phyloP scores from a whole-genome alignment of 1,140 invertebrate species.

The Drosophila truncata region DNA sequence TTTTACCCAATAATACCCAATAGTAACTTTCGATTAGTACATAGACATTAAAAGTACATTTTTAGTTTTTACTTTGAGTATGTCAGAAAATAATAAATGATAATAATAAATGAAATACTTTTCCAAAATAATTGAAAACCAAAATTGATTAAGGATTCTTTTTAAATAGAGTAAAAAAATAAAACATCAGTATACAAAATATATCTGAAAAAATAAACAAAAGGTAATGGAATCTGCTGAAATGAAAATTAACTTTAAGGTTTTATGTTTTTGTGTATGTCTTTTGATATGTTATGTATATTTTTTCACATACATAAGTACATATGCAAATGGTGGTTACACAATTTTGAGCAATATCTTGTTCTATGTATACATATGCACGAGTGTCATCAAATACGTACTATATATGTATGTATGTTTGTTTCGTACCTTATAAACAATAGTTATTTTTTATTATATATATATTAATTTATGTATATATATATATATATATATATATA shows the following conservation, averaged over 20 bases:
- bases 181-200: background rate
- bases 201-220: no score
- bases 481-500: background rate
- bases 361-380: conserved; percentile 7
- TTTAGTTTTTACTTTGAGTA: conserved; percentile 5
- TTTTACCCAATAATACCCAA: conserved; percentile 61
- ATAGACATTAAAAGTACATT: conserved; percentile 32
- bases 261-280: conserved; percentile 16
- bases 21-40: conserved; percentile 65
- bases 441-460: background rate
- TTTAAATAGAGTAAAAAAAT: background rate
- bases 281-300: conserved; percentile 34
- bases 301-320: conserved; percentile 22
- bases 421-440: conserved; percentile 1
- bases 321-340: conserved; percentile 18
- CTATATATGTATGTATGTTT: background rate
- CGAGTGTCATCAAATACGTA: background rate
- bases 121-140: background rate
- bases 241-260: background rate
- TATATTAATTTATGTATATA: no score
- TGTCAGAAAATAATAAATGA: background rate
- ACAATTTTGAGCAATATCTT: conserved; percentile 25
- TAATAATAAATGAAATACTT: background rate
- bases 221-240: background rate
- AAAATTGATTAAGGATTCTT: background rate